Percentiles rank a stretch among this genome's conserved stretches.
Conservation (phyloP, 2,797 vertebrate species). For the Hydrocynus forskahlii region DNA sequence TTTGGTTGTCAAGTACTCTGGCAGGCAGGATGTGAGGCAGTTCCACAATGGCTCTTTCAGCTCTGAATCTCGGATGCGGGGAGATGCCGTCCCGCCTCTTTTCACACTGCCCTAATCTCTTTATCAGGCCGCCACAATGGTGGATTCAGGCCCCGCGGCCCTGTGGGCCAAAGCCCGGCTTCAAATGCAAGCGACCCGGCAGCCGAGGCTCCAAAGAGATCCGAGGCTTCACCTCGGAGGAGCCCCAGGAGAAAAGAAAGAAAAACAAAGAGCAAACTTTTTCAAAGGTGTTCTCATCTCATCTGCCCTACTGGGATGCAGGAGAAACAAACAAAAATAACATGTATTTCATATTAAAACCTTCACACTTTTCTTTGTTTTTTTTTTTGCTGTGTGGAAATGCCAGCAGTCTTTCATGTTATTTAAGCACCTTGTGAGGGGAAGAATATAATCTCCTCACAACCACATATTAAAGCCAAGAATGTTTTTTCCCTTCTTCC, state of each 20-base stretch:
- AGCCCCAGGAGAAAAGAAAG: background rate
- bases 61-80: conserved; percentile 78
- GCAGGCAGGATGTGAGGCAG: conserved; percentile 86
- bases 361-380: background rate
- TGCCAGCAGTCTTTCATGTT: background rate
- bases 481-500: background rate
- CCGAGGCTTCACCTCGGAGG: conserved; percentile 9
- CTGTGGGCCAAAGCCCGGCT: conserved; percentile 65
- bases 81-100: conserved; percentile 83
- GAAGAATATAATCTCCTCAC: background rate
- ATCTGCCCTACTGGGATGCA: background rate
- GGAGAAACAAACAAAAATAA: background rate
- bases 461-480: no score
- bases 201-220: conserved; percentile 10
- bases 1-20: conserved; percentile 87
- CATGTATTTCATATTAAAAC: background rate
- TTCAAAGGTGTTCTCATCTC: conserved; percentile 4
- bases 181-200: conserved; percentile 71
- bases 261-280: background rate
- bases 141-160: conserved; percentile 76
- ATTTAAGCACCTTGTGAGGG: background rate
- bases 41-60: conserved; percentile 88
- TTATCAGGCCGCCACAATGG: conserved; percentile 84
- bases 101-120: conserved; percentile 85
- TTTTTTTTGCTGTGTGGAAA: background rate